Evolutionary conservation across 1,140 invertebrate genomes (phyloP), one percentile per base, ranked within the genome.

Genomic region (Subanguina moxae): DNA sequence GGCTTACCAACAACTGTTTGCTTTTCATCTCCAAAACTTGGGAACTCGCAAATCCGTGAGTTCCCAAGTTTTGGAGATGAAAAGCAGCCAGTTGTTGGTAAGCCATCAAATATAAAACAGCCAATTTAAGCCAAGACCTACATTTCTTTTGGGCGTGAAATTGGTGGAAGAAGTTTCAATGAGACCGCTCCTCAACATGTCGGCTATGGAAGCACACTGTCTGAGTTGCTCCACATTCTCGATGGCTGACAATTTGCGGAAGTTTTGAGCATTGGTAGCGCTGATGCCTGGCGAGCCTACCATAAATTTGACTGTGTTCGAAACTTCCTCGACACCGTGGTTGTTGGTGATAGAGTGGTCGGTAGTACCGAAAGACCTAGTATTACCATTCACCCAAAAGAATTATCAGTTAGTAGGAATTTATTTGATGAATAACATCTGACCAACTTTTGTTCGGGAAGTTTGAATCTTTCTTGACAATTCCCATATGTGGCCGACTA

Each of bases 131-230:
- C 25, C 21, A 46, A 68, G 69, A 74, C 65, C 23, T 73, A 76
- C 75, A 72, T 76, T 78, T 63, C 75, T 30, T 42, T 76, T 76
- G 13, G 76, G 76, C 13, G 76, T 80, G 57, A 71, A 80, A 42
- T 23, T 62, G 0, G 64, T 75, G 3, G 63, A 25, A 1, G 70
- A 46, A 17, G 71, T 74, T 62, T 74, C 65, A 21, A 73, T 28
- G 25, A 66, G 30, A 58, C 62, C 76, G 17, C 23, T 67, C 15
- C 58, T 38, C n/a, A 70, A 15, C 75, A 73, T 71, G 56, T 77
- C 59, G 21, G 67, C 48, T 21, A 72, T 72, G 13, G 65, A 72
- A 17, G 68, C 21, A 30, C 57, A 70, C 27, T 71, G 19, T n/a
- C 74, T 43, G 13, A 73, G 52, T 64, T 73, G 75, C 28, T 15